Conservation (phyloP, 2,113 vertebrate species). For the Ancistrus triradiatus region DNA sequence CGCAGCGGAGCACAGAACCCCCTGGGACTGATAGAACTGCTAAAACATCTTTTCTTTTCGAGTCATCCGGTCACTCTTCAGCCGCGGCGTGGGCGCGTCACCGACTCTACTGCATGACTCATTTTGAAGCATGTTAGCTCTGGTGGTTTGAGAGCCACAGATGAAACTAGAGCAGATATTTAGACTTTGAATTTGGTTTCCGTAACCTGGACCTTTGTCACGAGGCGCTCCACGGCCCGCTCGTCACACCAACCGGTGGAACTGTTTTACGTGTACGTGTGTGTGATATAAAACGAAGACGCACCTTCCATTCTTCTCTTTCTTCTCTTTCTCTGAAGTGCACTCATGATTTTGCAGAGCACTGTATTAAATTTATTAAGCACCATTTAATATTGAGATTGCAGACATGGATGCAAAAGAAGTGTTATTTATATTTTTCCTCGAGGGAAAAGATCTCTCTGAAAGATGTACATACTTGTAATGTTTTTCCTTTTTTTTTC, state of each 20-base stretch:
- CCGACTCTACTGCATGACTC: constrained; percentile 12
- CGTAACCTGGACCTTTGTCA: constrained; percentile 3
- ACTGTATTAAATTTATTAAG: constrained; percentile 93
- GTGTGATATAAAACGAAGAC: constrained; percentile 10
- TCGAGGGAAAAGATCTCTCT: constrained; percentile 81
- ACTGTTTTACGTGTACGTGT: constrained; percentile 24
- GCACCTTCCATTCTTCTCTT: constrained; percentile 47
- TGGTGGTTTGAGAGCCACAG: background rate
- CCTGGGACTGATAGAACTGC: too few relatives aligned
- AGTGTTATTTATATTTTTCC: constrained; percentile 97
- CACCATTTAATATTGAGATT: constrained; percentile 82
- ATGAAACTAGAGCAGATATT: constrained; percentile 5
- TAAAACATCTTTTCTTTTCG: too few relatives aligned
- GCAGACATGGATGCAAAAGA: constrained; percentile 75
- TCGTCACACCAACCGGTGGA: constrained; percentile 2
- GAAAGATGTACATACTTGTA: constrained; percentile 86
- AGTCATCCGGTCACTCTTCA: too few relatives aligned
- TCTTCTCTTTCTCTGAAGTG: constrained; percentile 70
- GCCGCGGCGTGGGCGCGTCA: background rate
- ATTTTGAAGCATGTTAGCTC: constrained; percentile 10
- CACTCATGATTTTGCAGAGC: constrained; percentile 80
- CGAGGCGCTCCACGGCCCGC: background rate
- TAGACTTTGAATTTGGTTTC: background rate
- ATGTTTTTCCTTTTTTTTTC: constrained; percentile 62
- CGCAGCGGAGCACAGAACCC: too few relatives aligned